These are phyloP conservation scores for Therioaphis trifolii DNA, from an alignment of 2,888 invertebrate genomes.

Conservation along the genomic window DNA sequence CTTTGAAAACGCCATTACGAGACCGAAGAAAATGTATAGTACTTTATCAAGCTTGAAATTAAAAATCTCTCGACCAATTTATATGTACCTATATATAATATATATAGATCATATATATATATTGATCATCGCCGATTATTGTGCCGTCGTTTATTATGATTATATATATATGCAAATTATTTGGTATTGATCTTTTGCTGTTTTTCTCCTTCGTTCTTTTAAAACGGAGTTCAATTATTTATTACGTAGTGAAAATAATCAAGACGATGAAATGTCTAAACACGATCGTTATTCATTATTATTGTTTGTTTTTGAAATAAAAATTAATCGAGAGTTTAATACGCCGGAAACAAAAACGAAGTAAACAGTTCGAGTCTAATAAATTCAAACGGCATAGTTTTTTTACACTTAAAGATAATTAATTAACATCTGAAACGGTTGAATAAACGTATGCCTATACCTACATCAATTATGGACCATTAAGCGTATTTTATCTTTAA, in stretches of 20 bases:
- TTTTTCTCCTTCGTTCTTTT: background rate
- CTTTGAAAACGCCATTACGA: background rate
- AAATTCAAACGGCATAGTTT: background rate
- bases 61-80: background rate
- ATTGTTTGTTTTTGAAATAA: background rate
- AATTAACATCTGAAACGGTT: background rate
- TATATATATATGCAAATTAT: too few species aligned
- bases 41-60: background rate
- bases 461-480: background rate
- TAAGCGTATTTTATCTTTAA: background rate
- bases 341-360: background rate
- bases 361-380: background rate
- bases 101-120: background rate
- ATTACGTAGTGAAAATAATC: constrained; percentile 3
- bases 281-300: background rate
- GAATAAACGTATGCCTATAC: background rate
- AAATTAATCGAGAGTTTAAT: background rate
- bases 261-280: background rate
- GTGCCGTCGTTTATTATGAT: too few species aligned
- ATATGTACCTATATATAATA: background rate
- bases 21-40: background rate
- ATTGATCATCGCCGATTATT: background rate
- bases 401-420: background rate
- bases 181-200: too few species aligned
- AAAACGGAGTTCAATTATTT: background rate